A percentile compares a stretch with the other conserved stretches of the same genome.
These are phyloP conservation scores for Pardosa pseudoannulata DNA, from an alignment of 2,888 invertebrate species.

Conservation along the genomic window DNA sequence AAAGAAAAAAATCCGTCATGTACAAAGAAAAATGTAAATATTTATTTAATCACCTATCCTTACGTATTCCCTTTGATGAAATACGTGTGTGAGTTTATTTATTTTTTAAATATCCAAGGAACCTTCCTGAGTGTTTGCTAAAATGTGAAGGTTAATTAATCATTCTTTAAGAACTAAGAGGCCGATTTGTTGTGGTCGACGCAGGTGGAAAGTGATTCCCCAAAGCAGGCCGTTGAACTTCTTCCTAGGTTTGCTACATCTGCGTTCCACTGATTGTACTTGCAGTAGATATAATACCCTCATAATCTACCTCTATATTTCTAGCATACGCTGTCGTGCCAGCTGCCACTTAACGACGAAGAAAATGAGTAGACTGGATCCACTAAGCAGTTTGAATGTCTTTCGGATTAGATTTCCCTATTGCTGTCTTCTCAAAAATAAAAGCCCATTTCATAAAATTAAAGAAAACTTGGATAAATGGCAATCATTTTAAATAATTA, in stretches of 20 bases:
- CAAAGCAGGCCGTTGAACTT: conserved; percentile 66
- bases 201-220: conserved; percentile 68
- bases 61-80: too few relatives aligned
- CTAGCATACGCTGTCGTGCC: conserved; percentile 54
- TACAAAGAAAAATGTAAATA: too few relatives aligned
- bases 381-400: conserved; percentile 23
- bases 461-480: too few relatives aligned
- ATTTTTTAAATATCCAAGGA: too few relatives aligned
- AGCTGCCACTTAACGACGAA: conserved; percentile 58
- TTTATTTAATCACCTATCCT: too few relatives aligned
- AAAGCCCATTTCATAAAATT: too few relatives aligned
- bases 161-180: background rate
- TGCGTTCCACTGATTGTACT: conserved; percentile 55
- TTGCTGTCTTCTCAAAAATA: too few relatives aligned
- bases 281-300: conserved; percentile 63
- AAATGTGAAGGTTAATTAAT: too few relatives aligned
- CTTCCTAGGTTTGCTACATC: conserved; percentile 43
- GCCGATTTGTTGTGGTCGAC: conserved; percentile 27
- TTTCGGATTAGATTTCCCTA: background rate
- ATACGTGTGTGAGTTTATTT: too few relatives aligned
- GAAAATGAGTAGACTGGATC: conserved; percentile 42
- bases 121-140: too few relatives aligned
- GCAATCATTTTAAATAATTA: too few relatives aligned
- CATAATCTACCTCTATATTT: conserved; percentile 64
- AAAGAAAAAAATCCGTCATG: too few relatives aligned